Conservation (phyloP, 2,113 vertebrate genomes). For the Triplophysa tibetana region DNA sequence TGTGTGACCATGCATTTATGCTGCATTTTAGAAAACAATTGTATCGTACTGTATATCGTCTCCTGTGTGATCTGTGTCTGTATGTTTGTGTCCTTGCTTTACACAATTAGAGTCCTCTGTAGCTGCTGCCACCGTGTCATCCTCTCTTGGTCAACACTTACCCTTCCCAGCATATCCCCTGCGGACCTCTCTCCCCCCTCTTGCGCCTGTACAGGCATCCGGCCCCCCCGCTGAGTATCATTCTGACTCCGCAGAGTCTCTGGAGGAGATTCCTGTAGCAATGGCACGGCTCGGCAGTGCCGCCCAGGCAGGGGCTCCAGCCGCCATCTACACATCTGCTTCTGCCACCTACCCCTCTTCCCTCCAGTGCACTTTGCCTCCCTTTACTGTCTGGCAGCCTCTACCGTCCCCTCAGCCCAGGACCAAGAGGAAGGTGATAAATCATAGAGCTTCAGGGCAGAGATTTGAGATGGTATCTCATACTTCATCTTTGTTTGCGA, state of each 20-base stretch:
- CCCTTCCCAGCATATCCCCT: slow-evolving; percentile 73
- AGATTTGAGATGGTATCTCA: slow-evolving; percentile 73
- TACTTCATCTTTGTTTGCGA: slow-evolving; percentile 78
- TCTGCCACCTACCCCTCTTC: slow-evolving; percentile 24
- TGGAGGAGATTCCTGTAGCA: slow-evolving; percentile 89
- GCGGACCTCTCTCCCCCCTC: slow-evolving; percentile 62
- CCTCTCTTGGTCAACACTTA: slow-evolving; percentile 69
- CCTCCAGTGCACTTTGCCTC: slow-evolving; percentile 31
- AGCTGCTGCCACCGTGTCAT: slow-evolving; percentile 54
- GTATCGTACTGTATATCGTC: background rate
- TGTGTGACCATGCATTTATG: too few species aligned
- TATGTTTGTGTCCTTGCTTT: slow-evolving; percentile 3
- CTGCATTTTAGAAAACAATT: too few species aligned
- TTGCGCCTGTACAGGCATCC: slow-evolving; percentile 67
- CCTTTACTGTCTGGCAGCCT: slow-evolving; percentile 28
- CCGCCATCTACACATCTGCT: slow-evolving; percentile 30
- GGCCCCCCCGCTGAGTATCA: slow-evolving; percentile 80
- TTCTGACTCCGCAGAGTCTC: slow-evolving; percentile 84
- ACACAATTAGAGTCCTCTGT: slow-evolving; percentile 49
- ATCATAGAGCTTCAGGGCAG: slow-evolving; percentile 46
- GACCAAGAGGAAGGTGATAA: slow-evolving; percentile 68
- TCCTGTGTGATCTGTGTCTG: slow-evolving; percentile 33
- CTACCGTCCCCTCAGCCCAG: slow-evolving; percentile 63
- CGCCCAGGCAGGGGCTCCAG: slow-evolving; percentile 52
- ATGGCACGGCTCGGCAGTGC: slow-evolving; percentile 82